These are phyloP conservation scores for Aspidoscelis tigris DNA, from an alignment of 2,113 vertebrate genomes.

Conservation along the genomic window DNA sequence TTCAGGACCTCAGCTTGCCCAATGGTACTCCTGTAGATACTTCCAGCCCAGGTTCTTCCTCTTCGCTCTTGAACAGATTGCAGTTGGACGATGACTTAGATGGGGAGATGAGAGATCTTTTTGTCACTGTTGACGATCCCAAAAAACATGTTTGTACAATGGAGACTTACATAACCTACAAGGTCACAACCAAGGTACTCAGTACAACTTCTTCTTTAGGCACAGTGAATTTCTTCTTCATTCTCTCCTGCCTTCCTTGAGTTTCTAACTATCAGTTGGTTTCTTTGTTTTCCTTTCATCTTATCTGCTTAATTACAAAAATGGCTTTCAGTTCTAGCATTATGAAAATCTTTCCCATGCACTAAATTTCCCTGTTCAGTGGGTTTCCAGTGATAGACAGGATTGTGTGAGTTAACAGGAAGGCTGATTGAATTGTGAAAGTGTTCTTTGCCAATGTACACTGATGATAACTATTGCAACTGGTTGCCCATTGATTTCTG, in stretches of 20 bases:
- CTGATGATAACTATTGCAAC: too few relatives aligned
- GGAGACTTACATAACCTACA: conserved; percentile 98
- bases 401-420: too few relatives aligned
- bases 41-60: conserved; percentile 91
- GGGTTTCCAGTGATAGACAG: not conserved
- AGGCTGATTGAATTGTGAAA: not conserved
- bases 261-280: not conserved
- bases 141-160: conserved; percentile 98
- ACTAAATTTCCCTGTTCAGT: not conserved
- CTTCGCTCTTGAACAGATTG: conserved; percentile 90
- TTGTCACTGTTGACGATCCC: conserved; percentile 95
- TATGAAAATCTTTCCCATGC: not conserved
- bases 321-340: conserved; percentile 15
- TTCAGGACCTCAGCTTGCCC: conserved; percentile 87
- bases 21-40: conserved; percentile 92
- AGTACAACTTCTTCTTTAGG: not conserved
- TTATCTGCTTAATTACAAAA: not conserved
- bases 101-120: conserved; percentile 93
- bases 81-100: conserved; percentile 93
- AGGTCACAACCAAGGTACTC: conserved; percentile 92
- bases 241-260: not conserved
- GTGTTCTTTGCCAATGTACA: not conserved
- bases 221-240: accelerated
- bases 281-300: not conserved
- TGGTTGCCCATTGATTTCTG: not conserved